Percentiles rank a stretch among this genome's conserved stretches.
These are phyloP conservation scores for Ciconia boyciana DNA, from an alignment of 2,113 vertebrate genomes.

Conservation along the genomic window DNA sequence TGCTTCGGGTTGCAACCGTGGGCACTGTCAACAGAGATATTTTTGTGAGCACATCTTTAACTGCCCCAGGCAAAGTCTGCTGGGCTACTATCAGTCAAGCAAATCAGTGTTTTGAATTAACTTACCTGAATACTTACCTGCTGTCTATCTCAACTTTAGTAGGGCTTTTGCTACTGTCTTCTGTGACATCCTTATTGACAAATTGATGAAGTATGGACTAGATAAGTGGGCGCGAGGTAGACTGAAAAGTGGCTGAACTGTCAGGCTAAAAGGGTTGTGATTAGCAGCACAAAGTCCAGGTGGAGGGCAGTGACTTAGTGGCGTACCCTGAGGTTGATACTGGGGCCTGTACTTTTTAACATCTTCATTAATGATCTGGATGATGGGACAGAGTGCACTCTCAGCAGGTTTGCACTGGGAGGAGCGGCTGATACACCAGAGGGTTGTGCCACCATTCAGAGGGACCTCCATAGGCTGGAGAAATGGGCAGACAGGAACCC, in stretches of 20 bases:
- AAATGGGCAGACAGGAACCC: neutral
- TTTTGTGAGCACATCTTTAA: neutral
- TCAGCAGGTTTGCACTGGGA: neutral
- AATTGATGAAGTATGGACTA: neutral
- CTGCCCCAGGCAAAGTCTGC: neutral
- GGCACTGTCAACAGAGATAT: neutral
- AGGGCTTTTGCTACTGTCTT: neutral
- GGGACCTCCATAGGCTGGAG: neutral
- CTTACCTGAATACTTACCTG: neutral
- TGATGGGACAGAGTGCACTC: no score
- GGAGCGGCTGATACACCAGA: neutral
- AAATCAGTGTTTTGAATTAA: neutral
- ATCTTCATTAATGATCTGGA: neutral
- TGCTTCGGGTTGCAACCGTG: neutral
- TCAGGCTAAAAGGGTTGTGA: neutral
- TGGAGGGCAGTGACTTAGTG: neutral
- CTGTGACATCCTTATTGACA: neutral
- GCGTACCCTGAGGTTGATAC: neutral
- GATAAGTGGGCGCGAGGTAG: neutral
- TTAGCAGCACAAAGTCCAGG: neutral
- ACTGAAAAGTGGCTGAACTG: neutral
- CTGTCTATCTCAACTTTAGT: neutral
- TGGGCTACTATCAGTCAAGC: neutral
- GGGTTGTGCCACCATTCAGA: neutral
- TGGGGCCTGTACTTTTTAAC: neutral